phyloP scores from a whole-genome alignment of 1,140 invertebrate species.

The Pogonognathellus flavescens region DNA sequence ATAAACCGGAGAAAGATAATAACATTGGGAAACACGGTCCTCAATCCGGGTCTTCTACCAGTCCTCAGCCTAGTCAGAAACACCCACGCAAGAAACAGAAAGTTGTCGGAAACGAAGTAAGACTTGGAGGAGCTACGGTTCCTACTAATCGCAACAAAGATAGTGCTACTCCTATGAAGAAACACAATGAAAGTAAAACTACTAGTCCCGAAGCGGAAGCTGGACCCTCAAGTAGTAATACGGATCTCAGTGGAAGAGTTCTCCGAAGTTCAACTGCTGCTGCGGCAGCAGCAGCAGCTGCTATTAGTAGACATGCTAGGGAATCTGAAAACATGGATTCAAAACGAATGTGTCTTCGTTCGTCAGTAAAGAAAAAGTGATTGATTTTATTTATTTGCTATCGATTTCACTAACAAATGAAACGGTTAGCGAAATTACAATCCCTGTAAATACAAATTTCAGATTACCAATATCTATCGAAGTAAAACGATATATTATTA shows the following conservation, averaged over 20 bases:
- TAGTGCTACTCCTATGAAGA: neutral
- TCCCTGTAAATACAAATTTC: constrained; percentile 21
- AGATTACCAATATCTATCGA: neutral
- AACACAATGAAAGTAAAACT: neutral
- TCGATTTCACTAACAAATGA: neutral
- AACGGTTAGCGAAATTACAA: constrained; percentile 13
- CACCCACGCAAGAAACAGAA: constrained; percentile 12
- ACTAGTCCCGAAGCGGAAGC: neutral
- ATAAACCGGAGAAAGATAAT: neutral
- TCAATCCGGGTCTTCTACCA: neutral
- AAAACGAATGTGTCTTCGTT: constrained; percentile 20
- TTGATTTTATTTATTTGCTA: too few species aligned
- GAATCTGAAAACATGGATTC: neutral
- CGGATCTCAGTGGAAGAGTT: neutral
- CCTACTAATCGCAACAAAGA: neutral
- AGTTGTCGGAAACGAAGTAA: neutral
- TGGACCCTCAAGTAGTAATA: neutral
- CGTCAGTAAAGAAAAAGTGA: constrained; percentile 30
- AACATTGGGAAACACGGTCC: neutral
- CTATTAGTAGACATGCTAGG: constrained; percentile 14
- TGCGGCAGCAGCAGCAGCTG: neutral
- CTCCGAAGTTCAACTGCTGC: constrained; percentile 12
- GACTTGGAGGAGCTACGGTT: neutral
- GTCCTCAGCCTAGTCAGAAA: constrained; percentile 6
- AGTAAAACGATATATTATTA: constrained; percentile 5